Evolutionary conservation across 1,140 invertebrate genomes (phyloP).

Genomic region (Heterodera schachtii): DNA sequence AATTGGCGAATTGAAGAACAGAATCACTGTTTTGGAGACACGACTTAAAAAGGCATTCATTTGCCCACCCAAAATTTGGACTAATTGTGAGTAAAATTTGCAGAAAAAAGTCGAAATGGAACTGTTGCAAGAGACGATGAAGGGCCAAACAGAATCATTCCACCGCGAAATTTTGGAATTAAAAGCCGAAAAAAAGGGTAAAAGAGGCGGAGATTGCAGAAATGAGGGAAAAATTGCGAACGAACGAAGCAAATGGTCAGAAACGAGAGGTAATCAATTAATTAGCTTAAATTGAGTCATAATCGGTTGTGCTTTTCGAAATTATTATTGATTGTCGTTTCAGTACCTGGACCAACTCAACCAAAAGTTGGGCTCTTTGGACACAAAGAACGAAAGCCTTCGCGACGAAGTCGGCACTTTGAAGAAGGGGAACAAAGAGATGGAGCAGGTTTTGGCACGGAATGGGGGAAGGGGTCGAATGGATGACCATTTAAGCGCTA

Average conservation of each 20-base stretch:
- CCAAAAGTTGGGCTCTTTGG: constrained; percentile 28
- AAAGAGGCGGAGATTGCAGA: constrained; percentile 27
- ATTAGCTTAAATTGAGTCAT: background rate
- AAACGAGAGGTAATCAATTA: constrained; percentile 20
- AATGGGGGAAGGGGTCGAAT: background rate
- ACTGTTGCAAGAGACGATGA: constrained; percentile 29
- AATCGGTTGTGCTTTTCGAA: too few relatives aligned
- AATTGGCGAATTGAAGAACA: constrained; percentile 25
- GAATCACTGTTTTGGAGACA: constrained; percentile 30
- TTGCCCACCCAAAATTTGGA: background rate
- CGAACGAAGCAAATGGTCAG: background rate
- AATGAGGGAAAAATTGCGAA: background rate
- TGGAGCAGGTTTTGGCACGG: constrained; percentile 31
- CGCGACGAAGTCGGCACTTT: constrained; percentile 33
- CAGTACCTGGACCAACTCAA: constrained; percentile 30
- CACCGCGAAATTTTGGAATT: constrained; percentile 25
- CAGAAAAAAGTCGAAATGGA: constrained; percentile 38
- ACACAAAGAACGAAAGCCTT: constrained; percentile 30
- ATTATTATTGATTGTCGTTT: background rate
- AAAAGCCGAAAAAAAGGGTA: constrained; percentile 20
- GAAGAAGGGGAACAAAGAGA: constrained; percentile 32
- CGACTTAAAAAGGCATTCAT: constrained; percentile 25
- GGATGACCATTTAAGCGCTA: background rate
- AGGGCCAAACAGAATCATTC: constrained; percentile 19
- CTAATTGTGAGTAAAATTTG: background rate